phyloP scores from a whole-genome alignment of 2,797 vertebrate species.

The Halcyon badia region DNA sequence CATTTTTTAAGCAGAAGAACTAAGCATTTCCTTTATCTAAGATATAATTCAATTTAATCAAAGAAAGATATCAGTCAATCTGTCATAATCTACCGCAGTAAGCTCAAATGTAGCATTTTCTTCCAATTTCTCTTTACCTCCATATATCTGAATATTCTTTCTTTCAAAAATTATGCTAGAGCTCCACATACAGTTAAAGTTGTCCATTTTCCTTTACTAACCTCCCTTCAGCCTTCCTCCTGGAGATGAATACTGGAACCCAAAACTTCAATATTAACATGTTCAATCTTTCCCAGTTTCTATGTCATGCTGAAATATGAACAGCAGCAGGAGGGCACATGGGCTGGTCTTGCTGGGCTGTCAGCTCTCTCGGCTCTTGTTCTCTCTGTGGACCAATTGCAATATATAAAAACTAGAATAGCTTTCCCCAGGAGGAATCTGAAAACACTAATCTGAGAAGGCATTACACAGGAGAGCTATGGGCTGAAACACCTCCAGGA shows the following conservation, averaged over 20 bases:
- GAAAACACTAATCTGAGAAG: neutral
- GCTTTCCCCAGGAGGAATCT: neutral
- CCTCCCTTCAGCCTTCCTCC: neutral
- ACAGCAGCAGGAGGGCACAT: neutral
- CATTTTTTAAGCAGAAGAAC: slow-evolving; percentile 10
- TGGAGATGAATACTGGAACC: neutral
- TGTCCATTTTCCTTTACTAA: neutral
- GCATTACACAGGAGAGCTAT: neutral
- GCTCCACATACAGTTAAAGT: neutral
- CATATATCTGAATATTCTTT: neutral
- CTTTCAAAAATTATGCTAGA: neutral
- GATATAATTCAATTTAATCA: slow-evolving; percentile 23
- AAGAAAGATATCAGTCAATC: neutral
- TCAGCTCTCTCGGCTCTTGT: neutral
- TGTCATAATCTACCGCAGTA: neutral
- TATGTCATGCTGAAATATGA: neutral
- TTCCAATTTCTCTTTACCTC: neutral
- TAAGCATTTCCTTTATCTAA: slow-evolving; percentile 20
- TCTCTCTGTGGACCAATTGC: neutral
- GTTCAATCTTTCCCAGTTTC: neutral
- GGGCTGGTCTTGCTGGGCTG: neutral
- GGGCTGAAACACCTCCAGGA: neutral
- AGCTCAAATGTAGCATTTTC: neutral
- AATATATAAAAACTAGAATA: neutral
- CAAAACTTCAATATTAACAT: neutral